These are phyloP conservation scores for Gerris lacustris DNA, from an alignment of 2,888 invertebrate genomes.

Conservation along the genomic window DNA sequence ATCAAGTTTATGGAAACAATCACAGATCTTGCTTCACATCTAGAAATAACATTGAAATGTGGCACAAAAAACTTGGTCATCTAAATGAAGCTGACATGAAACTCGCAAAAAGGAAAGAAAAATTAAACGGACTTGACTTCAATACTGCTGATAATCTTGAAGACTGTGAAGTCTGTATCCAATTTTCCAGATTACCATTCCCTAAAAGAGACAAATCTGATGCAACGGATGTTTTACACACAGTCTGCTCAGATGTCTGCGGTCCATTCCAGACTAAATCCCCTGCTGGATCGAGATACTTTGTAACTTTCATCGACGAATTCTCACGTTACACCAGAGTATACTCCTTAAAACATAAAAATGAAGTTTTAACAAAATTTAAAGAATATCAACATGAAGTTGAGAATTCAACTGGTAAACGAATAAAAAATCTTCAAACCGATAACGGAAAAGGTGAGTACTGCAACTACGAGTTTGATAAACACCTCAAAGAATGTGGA, in stretches of 20 bases:
- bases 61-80: slow-evolving; percentile 15
- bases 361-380: slow-evolving; percentile 26
- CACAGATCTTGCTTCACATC: background rate
- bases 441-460: slow-evolving; percentile 25
- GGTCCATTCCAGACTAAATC: slow-evolving; percentile 28
- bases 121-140: slow-evolving; percentile 9
- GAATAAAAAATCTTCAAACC: slow-evolving; percentile 27
- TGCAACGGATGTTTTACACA: slow-evolving; percentile 23
- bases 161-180: slow-evolving; percentile 13
- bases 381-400: slow-evolving; percentile 26
- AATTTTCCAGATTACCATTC: slow-evolving; percentile 16
- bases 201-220: slow-evolving; percentile 1
- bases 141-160: background rate
- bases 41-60: background rate
- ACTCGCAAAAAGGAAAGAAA: background rate
- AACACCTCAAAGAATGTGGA: no score
- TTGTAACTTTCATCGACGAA: slow-evolving; percentile 31
- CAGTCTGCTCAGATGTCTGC: slow-evolving; percentile 30
- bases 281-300: slow-evolving; percentile 26
- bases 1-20: background rate
- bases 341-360: slow-evolving; percentile 28
- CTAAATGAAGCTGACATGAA: slow-evolving; percentile 15
- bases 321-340: slow-evolving; percentile 28
- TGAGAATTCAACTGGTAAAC: slow-evolving; percentile 27
- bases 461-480: no score